These are phyloP conservation scores for Passerculus sandwichensis DNA, from an alignment of 2,797 vertebrate species.

Conservation along the genomic window DNA sequence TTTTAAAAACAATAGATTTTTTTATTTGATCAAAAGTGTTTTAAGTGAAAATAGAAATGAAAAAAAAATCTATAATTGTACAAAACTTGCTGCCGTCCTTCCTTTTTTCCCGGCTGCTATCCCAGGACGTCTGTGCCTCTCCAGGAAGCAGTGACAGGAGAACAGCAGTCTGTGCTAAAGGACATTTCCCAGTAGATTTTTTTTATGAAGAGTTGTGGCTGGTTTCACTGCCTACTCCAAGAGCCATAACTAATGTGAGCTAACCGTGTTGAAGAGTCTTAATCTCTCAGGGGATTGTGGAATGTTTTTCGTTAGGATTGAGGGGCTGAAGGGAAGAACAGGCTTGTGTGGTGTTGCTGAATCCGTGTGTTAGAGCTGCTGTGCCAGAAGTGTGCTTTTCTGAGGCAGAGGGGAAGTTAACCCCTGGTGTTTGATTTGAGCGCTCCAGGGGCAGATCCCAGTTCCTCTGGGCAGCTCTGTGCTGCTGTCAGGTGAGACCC, in stretches of 20 bases:
- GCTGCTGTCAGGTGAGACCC: neutral
- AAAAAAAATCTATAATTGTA: neutral
- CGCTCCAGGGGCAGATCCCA: fast-evolving
- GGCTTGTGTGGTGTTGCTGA: neutral
- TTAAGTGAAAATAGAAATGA: neutral
- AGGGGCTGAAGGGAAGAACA: neutral
- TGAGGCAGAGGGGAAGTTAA: neutral
- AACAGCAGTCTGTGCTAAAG: neutral
- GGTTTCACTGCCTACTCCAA: neutral
- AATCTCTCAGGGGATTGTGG: neutral
- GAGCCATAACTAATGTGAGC: neutral
- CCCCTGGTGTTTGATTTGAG: neutral
- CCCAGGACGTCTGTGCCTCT: neutral
- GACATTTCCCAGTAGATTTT: neutral
- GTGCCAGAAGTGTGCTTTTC: neutral
- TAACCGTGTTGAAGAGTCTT: neutral
- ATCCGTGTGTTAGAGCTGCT: neutral
- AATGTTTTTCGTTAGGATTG: neutral
- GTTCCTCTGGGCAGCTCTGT: neutral
- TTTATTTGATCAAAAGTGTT: neutral
- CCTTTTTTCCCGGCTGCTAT: neutral
- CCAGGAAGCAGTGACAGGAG: neutral
- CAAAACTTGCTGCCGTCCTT: neutral
- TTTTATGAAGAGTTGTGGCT: neutral
- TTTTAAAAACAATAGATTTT: neutral